Evolutionary conservation across 2,797 vertebrate species (phyloP).

Genomic region (Phataginus tetradactyla): DNA sequence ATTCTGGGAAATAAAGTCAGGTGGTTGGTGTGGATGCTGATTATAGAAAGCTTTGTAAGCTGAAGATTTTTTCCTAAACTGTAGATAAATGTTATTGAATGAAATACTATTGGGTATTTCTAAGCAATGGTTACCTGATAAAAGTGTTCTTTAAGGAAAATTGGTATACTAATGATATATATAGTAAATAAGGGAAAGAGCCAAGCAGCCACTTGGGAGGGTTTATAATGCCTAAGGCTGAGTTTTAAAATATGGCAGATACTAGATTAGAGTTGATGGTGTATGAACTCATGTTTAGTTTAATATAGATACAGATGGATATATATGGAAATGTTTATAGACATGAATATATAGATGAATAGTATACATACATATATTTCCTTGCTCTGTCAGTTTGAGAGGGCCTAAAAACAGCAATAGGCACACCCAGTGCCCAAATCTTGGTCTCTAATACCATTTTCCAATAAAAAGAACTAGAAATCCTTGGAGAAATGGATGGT

Average conservation of each 20-base stretch:
- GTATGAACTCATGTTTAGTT: neutral
- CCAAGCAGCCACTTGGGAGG: neutral
- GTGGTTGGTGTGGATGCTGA: neutral
- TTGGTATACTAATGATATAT: neutral
- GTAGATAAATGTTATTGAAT: neutral
- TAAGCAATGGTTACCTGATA: neutral
- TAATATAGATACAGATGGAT: neutral
- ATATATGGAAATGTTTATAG: neutral
- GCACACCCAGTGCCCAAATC: neutral
- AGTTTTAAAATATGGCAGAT: neutral
- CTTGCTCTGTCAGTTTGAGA: neutral
- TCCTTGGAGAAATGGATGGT: neutral
- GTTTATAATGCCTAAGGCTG: neutral
- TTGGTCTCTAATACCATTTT: neutral
- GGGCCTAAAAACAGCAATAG: neutral
- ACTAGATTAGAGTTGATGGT: neutral
- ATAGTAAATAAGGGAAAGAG: neutral
- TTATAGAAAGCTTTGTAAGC: neutral
- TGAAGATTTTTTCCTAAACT: neutral
- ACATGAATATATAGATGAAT: neutral
- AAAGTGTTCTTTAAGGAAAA: conserved; percentile 10
- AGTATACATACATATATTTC: neutral
- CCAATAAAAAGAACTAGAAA: neutral
- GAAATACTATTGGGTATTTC: neutral
- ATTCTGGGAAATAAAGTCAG: neutral